A percentile compares a stretch with the other conserved stretches of the same genome.
Conservation (phyloP, 2,113 vertebrate species). For the Zosterops japonicus region DNA sequence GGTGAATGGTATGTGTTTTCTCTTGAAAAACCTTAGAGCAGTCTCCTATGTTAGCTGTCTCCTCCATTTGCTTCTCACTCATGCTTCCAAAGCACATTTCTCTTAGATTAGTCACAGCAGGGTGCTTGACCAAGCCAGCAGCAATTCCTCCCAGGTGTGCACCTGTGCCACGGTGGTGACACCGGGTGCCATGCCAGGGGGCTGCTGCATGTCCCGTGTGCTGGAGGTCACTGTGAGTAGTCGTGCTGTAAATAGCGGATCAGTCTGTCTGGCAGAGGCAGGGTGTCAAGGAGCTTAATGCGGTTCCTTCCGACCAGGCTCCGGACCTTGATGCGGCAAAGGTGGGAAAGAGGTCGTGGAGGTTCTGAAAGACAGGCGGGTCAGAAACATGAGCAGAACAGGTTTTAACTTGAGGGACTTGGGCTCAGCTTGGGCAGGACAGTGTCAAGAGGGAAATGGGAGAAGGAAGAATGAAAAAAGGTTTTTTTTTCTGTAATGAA, state of each 20-base stretch:
- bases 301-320: conserved; percentile 81
- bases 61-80: background rate
- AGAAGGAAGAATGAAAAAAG: background rate
- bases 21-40: background rate
- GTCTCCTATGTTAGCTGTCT: background rate
- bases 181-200: background rate
- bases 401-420: background rate
- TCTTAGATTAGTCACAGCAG: background rate
- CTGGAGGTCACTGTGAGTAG: conserved; percentile 55
- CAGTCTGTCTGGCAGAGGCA: conserved; percentile 87
- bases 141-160: background rate
- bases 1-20: background rate
- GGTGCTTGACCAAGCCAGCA: background rate
- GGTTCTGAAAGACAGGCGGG: conserved; percentile 74
- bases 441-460: background rate
- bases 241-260: conserved; percentile 84
- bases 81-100: background rate
- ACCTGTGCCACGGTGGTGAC: background rate
- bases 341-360: conserved; percentile 87
- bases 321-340: conserved; percentile 86
- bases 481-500: background rate
- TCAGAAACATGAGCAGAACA: background rate
- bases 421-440: background rate
- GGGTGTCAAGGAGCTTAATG: conserved; percentile 76
- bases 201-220: accelerated